These are phyloP conservation scores for Pammene aurita DNA, from an alignment of 2,888 invertebrate species.

Conservation along the genomic window DNA sequence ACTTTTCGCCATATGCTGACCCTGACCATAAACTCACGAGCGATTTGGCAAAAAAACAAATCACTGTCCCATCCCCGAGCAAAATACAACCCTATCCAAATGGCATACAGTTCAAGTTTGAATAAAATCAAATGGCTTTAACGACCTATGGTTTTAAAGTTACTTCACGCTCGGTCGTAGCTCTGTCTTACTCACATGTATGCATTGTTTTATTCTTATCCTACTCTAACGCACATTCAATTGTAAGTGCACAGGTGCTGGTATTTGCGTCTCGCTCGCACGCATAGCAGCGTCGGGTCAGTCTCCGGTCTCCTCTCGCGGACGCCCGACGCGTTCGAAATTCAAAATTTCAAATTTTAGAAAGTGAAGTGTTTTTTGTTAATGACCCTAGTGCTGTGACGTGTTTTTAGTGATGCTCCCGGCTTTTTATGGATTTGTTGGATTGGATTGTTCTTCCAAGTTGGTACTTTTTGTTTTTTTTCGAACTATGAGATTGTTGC, in stretches of 20 bases:
- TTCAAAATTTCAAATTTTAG: slow-evolving; percentile 51
- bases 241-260: slow-evolving; percentile 80
- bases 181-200: slow-evolving; percentile 65
- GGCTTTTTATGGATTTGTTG: slow-evolving; percentile 48
- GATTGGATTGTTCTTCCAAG: slow-evolving; percentile 49
- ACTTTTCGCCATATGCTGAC: slow-evolving; percentile 80
- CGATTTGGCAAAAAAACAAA: slow-evolving; percentile 48
- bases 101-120: slow-evolving; percentile 45
- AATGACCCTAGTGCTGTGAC: slow-evolving; percentile 52
- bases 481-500: slow-evolving; percentile 40
- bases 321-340: slow-evolving; percentile 54
- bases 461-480: slow-evolving; percentile 52
- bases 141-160: slow-evolving; percentile 47
- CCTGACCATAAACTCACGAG: slow-evolving; percentile 72
- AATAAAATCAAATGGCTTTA: slow-evolving; percentile 48
- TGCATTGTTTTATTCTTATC: slow-evolving; percentile 72
- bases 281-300: slow-evolving; percentile 61
- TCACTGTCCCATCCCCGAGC: slow-evolving; percentile 43
- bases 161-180: slow-evolving; percentile 51
- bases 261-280: slow-evolving; percentile 66
- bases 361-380: slow-evolving; percentile 58
- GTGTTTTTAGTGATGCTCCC: slow-evolving; percentile 57
- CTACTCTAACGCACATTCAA: slow-evolving; percentile 69
- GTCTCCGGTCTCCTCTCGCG: slow-evolving; percentile 61
- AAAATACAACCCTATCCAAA: slow-evolving; percentile 48